phyloP scores from a whole-genome alignment of 2,797 vertebrate species.

The Morus bassanus region DNA sequence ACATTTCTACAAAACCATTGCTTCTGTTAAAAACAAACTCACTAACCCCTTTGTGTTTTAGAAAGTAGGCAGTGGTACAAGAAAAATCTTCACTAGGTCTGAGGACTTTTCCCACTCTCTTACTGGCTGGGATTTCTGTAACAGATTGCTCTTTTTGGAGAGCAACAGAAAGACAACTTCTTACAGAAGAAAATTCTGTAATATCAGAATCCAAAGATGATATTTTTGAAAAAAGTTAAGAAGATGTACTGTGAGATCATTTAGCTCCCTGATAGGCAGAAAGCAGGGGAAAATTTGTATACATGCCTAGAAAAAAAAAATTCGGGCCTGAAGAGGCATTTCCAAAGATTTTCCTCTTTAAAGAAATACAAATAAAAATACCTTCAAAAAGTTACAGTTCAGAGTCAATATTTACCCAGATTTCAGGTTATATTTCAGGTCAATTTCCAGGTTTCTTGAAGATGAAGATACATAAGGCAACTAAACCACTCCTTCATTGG shows the following conservation, averaged over 20 bases:
- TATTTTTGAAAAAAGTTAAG: not conserved
- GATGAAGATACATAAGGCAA: not conserved
- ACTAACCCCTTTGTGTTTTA: not conserved
- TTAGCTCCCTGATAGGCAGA: not conserved
- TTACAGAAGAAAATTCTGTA: not conserved
- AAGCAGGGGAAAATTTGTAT: not conserved
- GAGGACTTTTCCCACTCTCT: not conserved
- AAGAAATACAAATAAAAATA: not conserved
- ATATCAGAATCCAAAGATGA: not conserved
- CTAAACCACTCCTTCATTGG: not conserved
- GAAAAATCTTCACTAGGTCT: not conserved
- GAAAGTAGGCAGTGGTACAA: not conserved
- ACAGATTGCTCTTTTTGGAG: not conserved
- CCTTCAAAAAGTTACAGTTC: not conserved
- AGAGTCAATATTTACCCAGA: not conserved
- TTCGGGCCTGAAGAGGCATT: not conserved
- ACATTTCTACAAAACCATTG: not conserved
- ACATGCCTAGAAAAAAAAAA: not conserved
- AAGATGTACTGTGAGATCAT: not conserved
- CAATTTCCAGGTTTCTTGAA: not conserved
- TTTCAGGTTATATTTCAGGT: not conserved
- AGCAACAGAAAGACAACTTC: not conserved
- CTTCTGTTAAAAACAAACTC: not conserved
- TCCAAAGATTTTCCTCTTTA: not conserved
- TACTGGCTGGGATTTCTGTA: not conserved